Evolutionary conservation across 1,140 invertebrate genomes (phyloP), one percentile per base, ranked within the genome.

Genomic region (Dendrolimus kikuchii): DNA sequence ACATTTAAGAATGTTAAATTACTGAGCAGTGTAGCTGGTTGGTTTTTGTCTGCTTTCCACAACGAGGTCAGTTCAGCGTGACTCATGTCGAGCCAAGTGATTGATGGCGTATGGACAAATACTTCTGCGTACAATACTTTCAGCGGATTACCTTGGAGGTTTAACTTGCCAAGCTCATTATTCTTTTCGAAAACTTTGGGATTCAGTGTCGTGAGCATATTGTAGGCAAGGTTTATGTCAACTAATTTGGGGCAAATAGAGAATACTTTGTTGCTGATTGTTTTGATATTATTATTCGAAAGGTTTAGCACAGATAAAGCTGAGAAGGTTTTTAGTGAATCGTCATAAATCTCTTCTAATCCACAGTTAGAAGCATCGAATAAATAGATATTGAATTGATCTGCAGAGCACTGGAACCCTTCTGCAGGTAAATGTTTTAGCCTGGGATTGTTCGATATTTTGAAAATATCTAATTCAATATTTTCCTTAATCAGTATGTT

Each of bases 281-380:
- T 79, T 66, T 87, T 88, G 10, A 91, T 88, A 53, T 89, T 87
- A 65, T 94, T 94, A 64, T 87, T 89, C 10, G 92, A 89, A 5
- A 93, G 74, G 70, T 92, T 91, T 9, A 94, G 68, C 6, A 86
- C 88, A 5, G 89, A 88, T 53, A 93, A 64, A 2, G 90, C 90
- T 5, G 92, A 91, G 89, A 93, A 93, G 0, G 90, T 89, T 43
- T 90, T 88, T 59, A 93, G 90, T 2, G 91, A 91, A 55, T 90
- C 89, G 45, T 90, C 86, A 36, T 88, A 86, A 43, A 94, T 70
- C 43, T 86, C 88, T 38, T 88, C 82, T 8, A 94, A 81, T 38
- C 91, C 92, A 62, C 92, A 93, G 65, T 92, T 90, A 0, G 92
- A 90, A 7, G 92, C 89, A 62, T 93, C 92, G 57, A 93, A 89